phyloP scores from a whole-genome alignment of 2,888 invertebrate genomes.

The Oeneis ivallda region DNA sequence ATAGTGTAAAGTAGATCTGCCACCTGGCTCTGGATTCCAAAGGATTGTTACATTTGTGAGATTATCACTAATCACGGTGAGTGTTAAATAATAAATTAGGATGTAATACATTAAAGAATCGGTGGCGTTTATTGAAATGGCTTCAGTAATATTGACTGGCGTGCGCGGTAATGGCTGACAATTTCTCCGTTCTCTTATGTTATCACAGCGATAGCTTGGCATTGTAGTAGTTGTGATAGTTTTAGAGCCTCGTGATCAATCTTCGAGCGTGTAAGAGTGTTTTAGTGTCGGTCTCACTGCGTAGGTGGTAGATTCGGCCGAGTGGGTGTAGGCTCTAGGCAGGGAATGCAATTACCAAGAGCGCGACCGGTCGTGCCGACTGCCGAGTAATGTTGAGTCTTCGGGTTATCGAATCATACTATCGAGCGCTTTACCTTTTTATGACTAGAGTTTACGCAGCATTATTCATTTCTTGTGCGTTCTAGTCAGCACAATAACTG shows the following conservation, averaged over 20 bases:
- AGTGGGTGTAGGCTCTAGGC: conserved; percentile 60
- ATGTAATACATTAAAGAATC: conserved; percentile 49
- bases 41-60: conserved; percentile 71
- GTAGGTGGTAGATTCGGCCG: conserved; percentile 61
- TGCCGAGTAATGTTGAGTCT: conserved; percentile 39
- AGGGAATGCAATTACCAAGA: conserved; percentile 60
- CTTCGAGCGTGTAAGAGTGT: conserved; percentile 31
- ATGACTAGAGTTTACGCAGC: conserved; percentile 14
- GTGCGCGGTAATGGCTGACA: conserved; percentile 81
- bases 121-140: conserved; percentile 74
- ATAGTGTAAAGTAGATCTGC: conserved; percentile 61
- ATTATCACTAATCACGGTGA: conserved; percentile 63
- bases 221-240: conserved; percentile 15
- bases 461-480: conserved; percentile 1
- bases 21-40: conserved; percentile 67
- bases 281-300: conserved; percentile 51
- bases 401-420: conserved; percentile 43
- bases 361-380: conserved; percentile 48
- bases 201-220: conserved; percentile 45
- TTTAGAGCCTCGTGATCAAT: conserved; percentile 31
- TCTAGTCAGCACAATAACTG: neutral
- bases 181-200: conserved; percentile 60
- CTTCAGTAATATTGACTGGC: conserved; percentile 78
- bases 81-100: conserved; percentile 47
- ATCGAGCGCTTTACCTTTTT: conserved; percentile 37